These are phyloP conservation scores for Catagonus wagneri DNA, from an alignment of 2,113 vertebrate genomes.

Conservation along the genomic window DNA sequence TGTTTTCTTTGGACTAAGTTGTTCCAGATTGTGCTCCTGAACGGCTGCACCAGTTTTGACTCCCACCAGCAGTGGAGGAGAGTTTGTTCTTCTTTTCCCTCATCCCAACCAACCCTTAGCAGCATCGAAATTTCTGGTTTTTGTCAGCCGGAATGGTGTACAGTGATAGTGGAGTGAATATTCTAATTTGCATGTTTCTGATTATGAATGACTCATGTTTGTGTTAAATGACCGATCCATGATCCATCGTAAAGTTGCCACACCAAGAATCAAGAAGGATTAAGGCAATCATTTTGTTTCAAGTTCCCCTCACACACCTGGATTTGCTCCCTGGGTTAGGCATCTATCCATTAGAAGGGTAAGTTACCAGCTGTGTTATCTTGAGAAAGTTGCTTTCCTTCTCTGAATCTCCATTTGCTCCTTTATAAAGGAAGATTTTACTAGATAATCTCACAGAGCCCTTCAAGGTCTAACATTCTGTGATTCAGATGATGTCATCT, in stretches of 20 bases:
- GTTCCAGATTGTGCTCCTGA: conserved; percentile 45
- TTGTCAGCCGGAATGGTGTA: not conserved
- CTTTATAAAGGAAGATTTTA: not conserved
- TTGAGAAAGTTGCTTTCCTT: not conserved
- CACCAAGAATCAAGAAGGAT: not conserved
- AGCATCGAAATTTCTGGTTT: conserved; percentile 34
- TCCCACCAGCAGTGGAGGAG: not conserved
- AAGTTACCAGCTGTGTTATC: not conserved
- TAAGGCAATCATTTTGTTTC: not conserved
- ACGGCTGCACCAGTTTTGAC: not conserved
- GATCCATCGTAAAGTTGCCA: not conserved
- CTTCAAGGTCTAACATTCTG: not conserved
- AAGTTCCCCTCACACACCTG: not conserved
- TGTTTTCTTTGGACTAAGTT: conserved; percentile 23
- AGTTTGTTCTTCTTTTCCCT: conserved; percentile 19
- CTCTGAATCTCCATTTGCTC: conserved; percentile 5
- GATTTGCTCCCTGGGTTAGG: not conserved
- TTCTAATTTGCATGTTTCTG: not conserved
- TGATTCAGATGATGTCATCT: conserved; percentile 46
- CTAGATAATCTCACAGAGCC: not conserved
- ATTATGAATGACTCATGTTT: conserved; percentile 38
- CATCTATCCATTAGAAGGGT: not conserved
- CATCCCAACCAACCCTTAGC: not conserved
- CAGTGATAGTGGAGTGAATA: not conserved
- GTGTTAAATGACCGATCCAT: not conserved